Base-by-base conservation (phyloP, 2,888 invertebrate species). In the Yponomeuta plumbellus region DNA sequence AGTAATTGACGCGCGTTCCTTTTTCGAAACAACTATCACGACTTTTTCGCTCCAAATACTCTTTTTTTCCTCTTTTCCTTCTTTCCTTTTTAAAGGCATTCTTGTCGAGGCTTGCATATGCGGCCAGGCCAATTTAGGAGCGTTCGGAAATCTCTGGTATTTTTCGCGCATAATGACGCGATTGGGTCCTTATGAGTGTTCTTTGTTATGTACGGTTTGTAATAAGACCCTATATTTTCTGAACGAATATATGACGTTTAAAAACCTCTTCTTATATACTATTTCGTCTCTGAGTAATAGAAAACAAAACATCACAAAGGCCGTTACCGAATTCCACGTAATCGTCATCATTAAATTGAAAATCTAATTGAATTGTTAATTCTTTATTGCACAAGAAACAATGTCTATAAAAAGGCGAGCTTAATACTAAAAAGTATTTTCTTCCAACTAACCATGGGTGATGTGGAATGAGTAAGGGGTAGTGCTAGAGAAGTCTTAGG, bases 11-110 rank as follows among this genome's bases (percentile, higher is more conserved):
- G 76, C 76, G 78, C 80, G 86, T 89, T 86, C 88, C 85, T 88
- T 90, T 90, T 90, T 88, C 84, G 86, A 88, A 52, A 87, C 83
- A 86, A 86, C 87, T 87, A 90, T 90, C 89, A 91, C 90, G 91
- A 91, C 86, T 90, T 85, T 88, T 91, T 90, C 88, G 88, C 86
- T 88, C 88, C 84, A 85, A 83, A 85, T 85, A 81, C 77, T 81
- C 81, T 80, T 85, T 86, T 76, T 74, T 75, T 62, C 39, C 72
- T 73, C 75, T 82, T 80, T 82, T 80, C 75, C 74, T 75, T 61
- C 20, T 72, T 73, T 75, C 74, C 78, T 11, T 17, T 82, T 81
- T 76, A 52, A 80, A 82, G 78, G 84, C 83, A 89, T 91, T 87
- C 90, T 79, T 78, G 40, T 68, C 68, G 66, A 66, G 61, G 64